Evolutionary conservation across 1,140 invertebrate genomes (phyloP).

Genomic region (Trichonephila clavipes): DNA sequence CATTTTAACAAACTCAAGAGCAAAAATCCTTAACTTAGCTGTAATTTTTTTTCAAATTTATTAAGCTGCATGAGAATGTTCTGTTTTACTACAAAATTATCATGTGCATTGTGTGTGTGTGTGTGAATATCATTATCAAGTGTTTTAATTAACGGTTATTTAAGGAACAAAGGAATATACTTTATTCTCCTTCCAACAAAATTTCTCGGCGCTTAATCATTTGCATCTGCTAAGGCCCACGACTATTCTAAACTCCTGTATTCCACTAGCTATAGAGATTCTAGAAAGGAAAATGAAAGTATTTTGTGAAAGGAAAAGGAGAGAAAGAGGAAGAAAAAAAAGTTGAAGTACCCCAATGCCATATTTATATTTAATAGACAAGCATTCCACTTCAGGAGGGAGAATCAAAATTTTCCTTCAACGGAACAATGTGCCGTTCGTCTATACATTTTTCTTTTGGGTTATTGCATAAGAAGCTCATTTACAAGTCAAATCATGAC

Average conservation of each 20-base stretch:
- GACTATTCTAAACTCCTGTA: not conserved
- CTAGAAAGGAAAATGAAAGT: constrained; percentile 6
- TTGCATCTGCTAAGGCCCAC: not conserved
- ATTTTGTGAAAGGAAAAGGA: not conserved
- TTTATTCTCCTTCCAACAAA: not conserved
- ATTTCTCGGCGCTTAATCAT: not conserved
- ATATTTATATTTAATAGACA: constrained; percentile 73
- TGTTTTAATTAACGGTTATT: not conserved
- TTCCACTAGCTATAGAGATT: not conserved
- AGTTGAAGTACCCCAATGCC: constrained; percentile 1
- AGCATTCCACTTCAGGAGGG: constrained; percentile 53
- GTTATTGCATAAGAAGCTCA: constrained; percentile 73
- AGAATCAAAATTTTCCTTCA: constrained; percentile 62
- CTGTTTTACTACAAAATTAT: not conserved
- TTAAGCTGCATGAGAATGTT: too few relatives aligned
- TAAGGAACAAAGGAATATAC: not conserved
- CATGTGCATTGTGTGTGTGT: not conserved
- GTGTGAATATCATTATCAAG: not conserved
- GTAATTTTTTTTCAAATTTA: too few relatives aligned
- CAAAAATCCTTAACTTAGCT: not conserved
- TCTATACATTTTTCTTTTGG: constrained; percentile 21
- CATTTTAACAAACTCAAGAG: not conserved
- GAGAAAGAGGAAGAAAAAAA: not conserved
- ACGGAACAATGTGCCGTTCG: constrained; percentile 41
- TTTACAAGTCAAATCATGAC: constrained; percentile 71